Conservation (phyloP, 2,797 vertebrate genomes). For the Selene dorsalis region DNA sequence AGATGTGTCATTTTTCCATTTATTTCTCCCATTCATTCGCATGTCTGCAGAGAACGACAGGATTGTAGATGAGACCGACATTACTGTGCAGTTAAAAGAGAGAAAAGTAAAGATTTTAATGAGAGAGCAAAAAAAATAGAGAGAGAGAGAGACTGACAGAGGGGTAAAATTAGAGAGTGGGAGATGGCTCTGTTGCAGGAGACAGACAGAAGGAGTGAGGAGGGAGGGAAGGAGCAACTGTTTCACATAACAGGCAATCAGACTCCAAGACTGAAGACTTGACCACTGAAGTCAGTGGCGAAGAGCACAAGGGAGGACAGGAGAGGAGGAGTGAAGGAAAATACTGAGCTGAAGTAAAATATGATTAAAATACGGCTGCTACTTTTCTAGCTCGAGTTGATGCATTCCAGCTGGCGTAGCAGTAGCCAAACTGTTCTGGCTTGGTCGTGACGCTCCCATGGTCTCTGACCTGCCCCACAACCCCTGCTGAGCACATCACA, state of each 20-base stretch:
- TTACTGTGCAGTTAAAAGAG: conserved; percentile 37
- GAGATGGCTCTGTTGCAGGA: conserved; percentile 54
- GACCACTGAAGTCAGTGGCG: conserved; percentile 56
- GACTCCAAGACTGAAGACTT: conserved; percentile 56
- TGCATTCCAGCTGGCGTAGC: conserved; percentile 73
- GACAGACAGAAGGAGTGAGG: conserved; percentile 45
- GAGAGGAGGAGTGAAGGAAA: conserved; percentile 63
- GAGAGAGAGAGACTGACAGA: conserved; percentile 46
- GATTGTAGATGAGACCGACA: conserved; percentile 43
- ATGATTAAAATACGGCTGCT: conserved; percentile 63
- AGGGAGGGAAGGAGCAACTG: conserved; percentile 72
- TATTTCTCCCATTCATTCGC: conserved; percentile 9
- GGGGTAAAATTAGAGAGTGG: conserved; percentile 69
- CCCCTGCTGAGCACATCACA: conserved; percentile 51
- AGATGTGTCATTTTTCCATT: conserved; percentile 45
- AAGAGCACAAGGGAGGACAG: conserved; percentile 61
- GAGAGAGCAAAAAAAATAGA: conserved; percentile 42
- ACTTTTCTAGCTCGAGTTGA: conserved; percentile 66
- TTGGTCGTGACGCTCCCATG: conserved; percentile 75
- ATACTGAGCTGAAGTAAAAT: conserved; percentile 67
- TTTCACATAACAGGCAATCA: conserved; percentile 75
- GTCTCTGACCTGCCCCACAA: conserved; percentile 71
- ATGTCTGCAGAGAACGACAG: conserved; percentile 31
- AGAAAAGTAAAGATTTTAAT: conserved; percentile 59
- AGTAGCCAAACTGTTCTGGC: conserved; percentile 70